These are phyloP conservation scores for Nyctereutes procyonoides DNA, from an alignment of 2,113 vertebrate species.

Conservation along the genomic window DNA sequence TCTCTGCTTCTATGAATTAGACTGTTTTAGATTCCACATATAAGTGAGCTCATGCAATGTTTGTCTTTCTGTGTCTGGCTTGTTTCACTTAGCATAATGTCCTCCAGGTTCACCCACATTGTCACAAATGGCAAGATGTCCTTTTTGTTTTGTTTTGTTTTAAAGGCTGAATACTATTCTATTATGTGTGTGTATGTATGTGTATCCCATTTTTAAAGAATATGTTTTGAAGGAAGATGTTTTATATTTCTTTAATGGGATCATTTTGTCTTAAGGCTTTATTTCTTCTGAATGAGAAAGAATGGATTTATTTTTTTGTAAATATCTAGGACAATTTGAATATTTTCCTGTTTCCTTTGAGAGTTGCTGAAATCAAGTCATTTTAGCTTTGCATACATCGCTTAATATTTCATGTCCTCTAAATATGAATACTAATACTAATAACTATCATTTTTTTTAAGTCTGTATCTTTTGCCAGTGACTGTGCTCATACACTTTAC, in stretches of 20 bases:
- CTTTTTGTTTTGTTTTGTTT: not conserved
- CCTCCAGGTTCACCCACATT: not conserved
- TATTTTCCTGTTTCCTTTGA: not conserved
- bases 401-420: not conserved
- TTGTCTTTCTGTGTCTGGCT: not conserved
- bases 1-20: not conserved
- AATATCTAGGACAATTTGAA: not conserved
- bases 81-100: not conserved
- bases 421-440: not conserved
- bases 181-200: not conserved
- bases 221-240: not conserved
- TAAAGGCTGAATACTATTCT: not conserved
- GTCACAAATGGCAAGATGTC: not conserved
- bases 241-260: slow-evolving; percentile 14
- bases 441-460: not conserved
- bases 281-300: not conserved
- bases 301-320: not conserved
- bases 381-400: not conserved
- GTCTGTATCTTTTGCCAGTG: not conserved
- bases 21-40: not conserved
- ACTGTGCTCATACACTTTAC: not conserved
- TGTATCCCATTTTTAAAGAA: not conserved
- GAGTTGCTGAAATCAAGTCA: not conserved
- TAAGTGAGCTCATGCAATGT: not conserved
- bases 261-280: slow-evolving; percentile 17